Evolutionary conservation across 2,888 invertebrate genomes (phyloP), one percentile per base, ranked within the genome.

Genomic region (Thysanoteuthis rhombus): DNA sequence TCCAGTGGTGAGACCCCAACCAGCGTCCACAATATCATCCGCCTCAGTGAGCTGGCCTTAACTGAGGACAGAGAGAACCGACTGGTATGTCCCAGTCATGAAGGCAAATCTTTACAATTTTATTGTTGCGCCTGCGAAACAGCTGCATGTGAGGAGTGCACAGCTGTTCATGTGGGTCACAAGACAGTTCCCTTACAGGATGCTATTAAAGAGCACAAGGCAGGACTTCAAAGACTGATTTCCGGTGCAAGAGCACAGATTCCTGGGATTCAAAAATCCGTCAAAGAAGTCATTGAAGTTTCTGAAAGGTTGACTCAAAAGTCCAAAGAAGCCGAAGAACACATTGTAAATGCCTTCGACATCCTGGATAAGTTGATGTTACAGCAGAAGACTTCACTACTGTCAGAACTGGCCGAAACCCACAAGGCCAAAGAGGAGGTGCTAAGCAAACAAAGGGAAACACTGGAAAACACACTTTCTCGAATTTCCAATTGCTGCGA

Each of bases 61-160:
- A 95, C 95, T 8, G 95, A 95, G 93, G 95, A 95, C 93, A 95
- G 95, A 36, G 94, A 95, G 52, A 95, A 95, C 16, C 94, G 95
- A 39, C 94, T 97, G 38, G 96, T 96, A 45, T 97, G 97, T 95
- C 96, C 97, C 16, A 97, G 95, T 94, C 97, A 97, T 94, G 96
- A 95, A 42, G 96, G 96, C 40, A 96, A 96, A 94, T 95, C 96
- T 1, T 94, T 97, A 93, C 96, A 97, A 94, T 97, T 97, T 95
- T 97, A 97, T 95, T 97, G 97, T 95, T 95, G 96, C 28, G 97
- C 97, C 93, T 97, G 97, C 95, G 97, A 97, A 95, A 97, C 97
- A 0, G 97, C 97, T 1, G 97, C 97, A 89, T 97, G 97, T 94
- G 96, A 97, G 94, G 97, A 97, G 93, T 97, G 97, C 95, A 97